Base-by-base conservation (phyloP, 2,113 vertebrate genomes). In the Chaetorhynchus papuensis region DNA sequence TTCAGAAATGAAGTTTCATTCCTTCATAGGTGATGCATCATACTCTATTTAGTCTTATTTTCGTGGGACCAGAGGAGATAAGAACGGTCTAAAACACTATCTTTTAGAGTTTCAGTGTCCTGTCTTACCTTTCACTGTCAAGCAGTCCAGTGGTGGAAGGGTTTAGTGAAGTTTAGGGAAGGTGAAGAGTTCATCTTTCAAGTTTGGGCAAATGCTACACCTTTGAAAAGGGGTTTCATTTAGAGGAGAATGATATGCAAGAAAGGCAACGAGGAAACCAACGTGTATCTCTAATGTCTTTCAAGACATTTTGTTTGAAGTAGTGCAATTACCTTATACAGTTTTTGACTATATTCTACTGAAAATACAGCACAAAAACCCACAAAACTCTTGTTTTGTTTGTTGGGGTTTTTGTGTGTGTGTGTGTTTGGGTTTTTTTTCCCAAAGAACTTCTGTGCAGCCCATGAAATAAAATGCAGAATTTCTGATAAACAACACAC, bases 281-380 rank as follows among this genome's bases (percentile, higher is more conserved):
- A 74, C 0, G 1, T 91, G 10, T 63, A 60, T 71, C 53, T 96
- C 78, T 35, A 70, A 19, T 68, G 42, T 85, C 15, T 68, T 89
- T 95, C 56, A 81, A 93, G 59, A 94, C 41, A 83, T 95, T 44
- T 86, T 92, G 15, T 94, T 95, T 90, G 45, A 93, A 91, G 44
- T 31, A 75, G 18, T 83, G 27, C 35, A 28, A 75, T 89, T 94
- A 52, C 41, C 27, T 82, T 93, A 41, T 45, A 57, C 10, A 88
- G n/a, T 27, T 94, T 97, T 90, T 88, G 39, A 77, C 41, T 91
- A 19, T 45, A 49, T 70, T 84, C 41, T 77, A 50, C 50, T 79
- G 57, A 80, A 92, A 95, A 95, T 80, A 54, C 24, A 47, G 83
- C 79, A 84, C 41, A 89, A 93, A 91, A 68, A 0, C 1, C 18